Conservation (phyloP, 2,797 vertebrate genomes). For the Coluber constrictor region DNA sequence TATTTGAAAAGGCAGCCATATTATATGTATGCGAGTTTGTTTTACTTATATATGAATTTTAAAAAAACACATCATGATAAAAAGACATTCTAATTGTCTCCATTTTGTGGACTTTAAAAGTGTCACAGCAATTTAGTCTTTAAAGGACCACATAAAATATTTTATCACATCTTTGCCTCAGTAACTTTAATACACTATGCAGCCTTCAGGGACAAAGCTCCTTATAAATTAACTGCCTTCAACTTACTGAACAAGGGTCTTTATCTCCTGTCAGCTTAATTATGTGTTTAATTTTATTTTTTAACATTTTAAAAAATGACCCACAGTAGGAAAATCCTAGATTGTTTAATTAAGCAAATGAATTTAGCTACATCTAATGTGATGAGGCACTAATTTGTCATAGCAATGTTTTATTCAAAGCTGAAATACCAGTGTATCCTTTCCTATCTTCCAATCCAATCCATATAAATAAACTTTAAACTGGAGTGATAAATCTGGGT, state of each 20-base stretch:
- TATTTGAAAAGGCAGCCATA: background rate
- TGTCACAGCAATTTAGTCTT: conserved; percentile 73
- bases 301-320: conserved; percentile 89
- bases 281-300: conserved; percentile 97
- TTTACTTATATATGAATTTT: conserved; percentile 57
- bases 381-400: conserved; percentile 87
- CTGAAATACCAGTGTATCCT: conserved; percentile 34
- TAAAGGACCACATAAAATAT: conserved; percentile 88
- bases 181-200: conserved; percentile 92
- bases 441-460: conserved; percentile 37
- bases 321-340: conserved; percentile 80
- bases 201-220: conserved; percentile 85
- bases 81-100: conserved; percentile 83
- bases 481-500: conserved; percentile 51
- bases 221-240: conserved; percentile 90
- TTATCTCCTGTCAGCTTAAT: conserved; percentile 95
- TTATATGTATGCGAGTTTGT: conserved; percentile 46
- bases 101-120: conserved; percentile 76
- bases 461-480: conserved; percentile 55
- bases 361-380: conserved; percentile 80
- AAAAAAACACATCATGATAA: conserved; percentile 72
- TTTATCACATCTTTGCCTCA: conserved; percentile 84
- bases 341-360: conserved; percentile 97
- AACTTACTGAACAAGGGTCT: conserved; percentile 82
- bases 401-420: conserved; percentile 70